These are phyloP conservation scores for Cebuella pygmaea DNA, from an alignment of 2,797 vertebrate species.

Conservation along the genomic window DNA sequence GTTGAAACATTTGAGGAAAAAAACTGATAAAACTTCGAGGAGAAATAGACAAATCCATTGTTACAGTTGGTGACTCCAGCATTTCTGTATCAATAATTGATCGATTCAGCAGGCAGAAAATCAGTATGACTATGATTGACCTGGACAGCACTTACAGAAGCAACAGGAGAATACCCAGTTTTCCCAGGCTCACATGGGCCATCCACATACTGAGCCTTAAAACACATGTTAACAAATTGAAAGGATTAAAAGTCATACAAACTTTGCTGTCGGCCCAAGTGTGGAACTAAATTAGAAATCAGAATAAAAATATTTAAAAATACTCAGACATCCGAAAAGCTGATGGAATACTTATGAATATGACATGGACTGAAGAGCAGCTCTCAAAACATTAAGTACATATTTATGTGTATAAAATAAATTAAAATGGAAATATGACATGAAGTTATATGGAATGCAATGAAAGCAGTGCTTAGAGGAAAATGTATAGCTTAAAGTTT, in stretches of 20 bases:
- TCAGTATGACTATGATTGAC: not conserved
- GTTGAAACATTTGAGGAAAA: not conserved
- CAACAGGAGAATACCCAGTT: not conserved
- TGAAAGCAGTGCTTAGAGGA: not conserved
- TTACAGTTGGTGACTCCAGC: not conserved
- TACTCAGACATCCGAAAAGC: not conserved
- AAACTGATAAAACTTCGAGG: not conserved
- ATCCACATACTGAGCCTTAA: no score
- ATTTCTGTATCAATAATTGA: not conserved
- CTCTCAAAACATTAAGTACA: not conserved
- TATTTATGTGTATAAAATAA: not conserved
- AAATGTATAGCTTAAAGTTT: not conserved
- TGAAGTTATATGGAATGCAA: not conserved
- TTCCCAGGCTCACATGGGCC: not conserved
- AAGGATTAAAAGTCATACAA: not conserved
- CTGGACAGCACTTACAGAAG: not conserved
- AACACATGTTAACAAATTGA: not conserved
- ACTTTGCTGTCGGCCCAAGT: not conserved
- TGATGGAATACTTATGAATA: not conserved
- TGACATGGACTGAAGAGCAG: not conserved
- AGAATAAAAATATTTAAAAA: not conserved
- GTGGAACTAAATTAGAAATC: not conserved
- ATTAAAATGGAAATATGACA: not conserved
- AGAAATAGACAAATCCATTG: not conserved
- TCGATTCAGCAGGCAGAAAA: not conserved